These are phyloP conservation scores for Agrochola lychnidis DNA, from an alignment of 2,888 invertebrate genomes.

Conservation along the genomic window DNA sequence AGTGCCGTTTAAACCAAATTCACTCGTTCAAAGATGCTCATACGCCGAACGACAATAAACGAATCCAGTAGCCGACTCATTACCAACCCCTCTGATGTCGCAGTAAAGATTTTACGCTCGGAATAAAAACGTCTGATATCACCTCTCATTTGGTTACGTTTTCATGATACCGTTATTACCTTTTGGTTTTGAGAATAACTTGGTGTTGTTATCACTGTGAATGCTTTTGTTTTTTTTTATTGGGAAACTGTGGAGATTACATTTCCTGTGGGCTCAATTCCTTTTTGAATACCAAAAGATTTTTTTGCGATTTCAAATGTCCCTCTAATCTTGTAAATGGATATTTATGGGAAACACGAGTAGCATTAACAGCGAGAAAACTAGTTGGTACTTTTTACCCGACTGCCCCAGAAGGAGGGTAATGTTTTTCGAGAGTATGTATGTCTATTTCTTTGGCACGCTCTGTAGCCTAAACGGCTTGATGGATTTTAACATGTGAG, in stretches of 20 bases:
- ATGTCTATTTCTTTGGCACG: too few relatives aligned
- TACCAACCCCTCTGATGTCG: conserved; percentile 39
- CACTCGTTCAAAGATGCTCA: conserved; percentile 28
- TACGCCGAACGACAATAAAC: conserved; percentile 45
- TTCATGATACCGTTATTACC: conserved; percentile 34
- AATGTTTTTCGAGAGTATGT: too few relatives aligned
- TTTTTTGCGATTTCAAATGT: neutral
- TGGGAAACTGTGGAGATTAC: neutral
- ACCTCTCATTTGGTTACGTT: conserved; percentile 54
- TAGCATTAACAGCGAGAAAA: neutral
- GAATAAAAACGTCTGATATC: conserved; percentile 58
- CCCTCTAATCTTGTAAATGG: neutral
- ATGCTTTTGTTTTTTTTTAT: conserved; percentile 27
- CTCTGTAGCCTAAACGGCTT: too few relatives aligned
- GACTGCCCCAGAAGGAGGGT: too few relatives aligned
- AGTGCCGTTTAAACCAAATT: conserved; percentile 28
- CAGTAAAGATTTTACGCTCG: conserved; percentile 58
- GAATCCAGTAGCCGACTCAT: conserved; percentile 47
- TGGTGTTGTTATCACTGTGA: conserved; percentile 17
- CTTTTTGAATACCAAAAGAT: neutral
- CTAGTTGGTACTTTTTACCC: too few relatives aligned
- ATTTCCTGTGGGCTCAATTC: conserved; percentile 5
- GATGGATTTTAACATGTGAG: too few relatives aligned
- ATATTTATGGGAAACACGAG: neutral
- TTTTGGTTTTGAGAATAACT: conserved; percentile 21